Evolutionary conservation across 53 echinoderm and acorn worm genomes (phyloP).

Genomic region (Mesocentrotus franciscanus): DNA sequence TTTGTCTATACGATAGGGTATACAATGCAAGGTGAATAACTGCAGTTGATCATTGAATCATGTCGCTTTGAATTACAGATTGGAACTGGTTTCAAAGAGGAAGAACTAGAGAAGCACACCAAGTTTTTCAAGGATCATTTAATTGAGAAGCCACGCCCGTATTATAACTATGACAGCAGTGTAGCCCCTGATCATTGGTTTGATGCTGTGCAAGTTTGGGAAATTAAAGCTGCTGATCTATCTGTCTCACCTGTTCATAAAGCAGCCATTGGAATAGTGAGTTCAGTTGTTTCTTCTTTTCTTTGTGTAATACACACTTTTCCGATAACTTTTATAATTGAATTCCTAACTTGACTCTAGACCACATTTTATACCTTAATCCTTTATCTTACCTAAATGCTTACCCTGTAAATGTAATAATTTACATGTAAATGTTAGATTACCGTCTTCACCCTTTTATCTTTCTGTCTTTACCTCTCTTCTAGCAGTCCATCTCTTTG

Average conservation of each 20-base stretch:
- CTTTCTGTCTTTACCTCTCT: no score
- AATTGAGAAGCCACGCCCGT: constrained; percentile 87
- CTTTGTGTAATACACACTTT: not conserved
- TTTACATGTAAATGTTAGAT: no score
- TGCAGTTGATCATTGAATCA: not conserved
- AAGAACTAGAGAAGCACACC: constrained; percentile 90
- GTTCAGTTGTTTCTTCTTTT: constrained; percentile 61
- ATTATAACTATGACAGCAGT: constrained; percentile 86
- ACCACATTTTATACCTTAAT: no score
- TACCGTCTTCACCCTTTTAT: no score
- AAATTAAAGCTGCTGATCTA: constrained; percentile 95
- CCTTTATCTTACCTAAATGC: no score
- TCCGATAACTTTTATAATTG: no score
- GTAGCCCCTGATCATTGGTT: constrained; percentile 97
- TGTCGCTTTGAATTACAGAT: constrained; percentile 66
- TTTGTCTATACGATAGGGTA: not conserved
- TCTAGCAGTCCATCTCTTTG: not conserved
- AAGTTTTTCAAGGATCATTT: constrained; percentile 92
- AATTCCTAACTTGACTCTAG: no score
- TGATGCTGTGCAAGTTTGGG: constrained; percentile 98
- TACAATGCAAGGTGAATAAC: not conserved
- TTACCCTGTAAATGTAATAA: no score
- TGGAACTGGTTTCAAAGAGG: constrained; percentile 96
- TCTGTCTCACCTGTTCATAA: constrained; percentile 93
- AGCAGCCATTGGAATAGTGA: constrained; percentile 95